Evolutionary conservation across 2,888 invertebrate species (phyloP).

Genomic region (Polyploca ridens): DNA sequence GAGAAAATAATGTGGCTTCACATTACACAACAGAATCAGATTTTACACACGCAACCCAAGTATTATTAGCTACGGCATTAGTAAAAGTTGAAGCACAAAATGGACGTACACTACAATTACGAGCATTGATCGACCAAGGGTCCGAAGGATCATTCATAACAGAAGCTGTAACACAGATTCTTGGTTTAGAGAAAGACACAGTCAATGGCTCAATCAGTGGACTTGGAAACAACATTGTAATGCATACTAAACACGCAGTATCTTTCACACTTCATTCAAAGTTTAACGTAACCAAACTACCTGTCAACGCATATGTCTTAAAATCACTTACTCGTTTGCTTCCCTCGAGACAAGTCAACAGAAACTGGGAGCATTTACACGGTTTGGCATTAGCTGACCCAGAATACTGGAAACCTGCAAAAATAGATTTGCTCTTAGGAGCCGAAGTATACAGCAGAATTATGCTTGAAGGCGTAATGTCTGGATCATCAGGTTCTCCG

Average conservation of each 20-base stretch:
- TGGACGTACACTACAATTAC: conserved; percentile 12
- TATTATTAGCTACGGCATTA: conserved; percentile 20
- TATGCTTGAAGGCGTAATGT: conserved; percentile 24
- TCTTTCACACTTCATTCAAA: conserved; percentile 9
- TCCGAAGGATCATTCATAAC: conserved; percentile 29
- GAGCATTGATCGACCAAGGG: conserved; percentile 28
- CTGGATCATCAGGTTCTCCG: conserved; percentile 25
- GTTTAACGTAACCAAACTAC: conserved; percentile 15
- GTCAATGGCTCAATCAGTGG: conserved; percentile 21
- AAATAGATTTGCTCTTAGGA: conserved; percentile 32
- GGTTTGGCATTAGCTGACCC: conserved; percentile 25
- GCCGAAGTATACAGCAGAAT: conserved; percentile 29
- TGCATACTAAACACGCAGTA: conserved; percentile 14
- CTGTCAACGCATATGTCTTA: conserved; percentile 26
- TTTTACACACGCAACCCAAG: neutral
- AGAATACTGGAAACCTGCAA: conserved; percentile 23
- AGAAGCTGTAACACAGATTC: too few species aligned
- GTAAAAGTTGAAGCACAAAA: conserved; percentile 15
- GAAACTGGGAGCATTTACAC: conserved; percentile 15
- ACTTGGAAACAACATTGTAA: conserved; percentile 20
- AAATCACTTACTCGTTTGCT: conserved; percentile 16
- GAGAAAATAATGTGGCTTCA: too few species aligned
- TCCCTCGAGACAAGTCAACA: conserved; percentile 8
- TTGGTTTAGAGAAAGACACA: conserved; percentile 15
- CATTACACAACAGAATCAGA: too few species aligned